Evolutionary conservation across 1,140 invertebrate genomes (phyloP).

Genomic region (Epicauta chinensis): DNA sequence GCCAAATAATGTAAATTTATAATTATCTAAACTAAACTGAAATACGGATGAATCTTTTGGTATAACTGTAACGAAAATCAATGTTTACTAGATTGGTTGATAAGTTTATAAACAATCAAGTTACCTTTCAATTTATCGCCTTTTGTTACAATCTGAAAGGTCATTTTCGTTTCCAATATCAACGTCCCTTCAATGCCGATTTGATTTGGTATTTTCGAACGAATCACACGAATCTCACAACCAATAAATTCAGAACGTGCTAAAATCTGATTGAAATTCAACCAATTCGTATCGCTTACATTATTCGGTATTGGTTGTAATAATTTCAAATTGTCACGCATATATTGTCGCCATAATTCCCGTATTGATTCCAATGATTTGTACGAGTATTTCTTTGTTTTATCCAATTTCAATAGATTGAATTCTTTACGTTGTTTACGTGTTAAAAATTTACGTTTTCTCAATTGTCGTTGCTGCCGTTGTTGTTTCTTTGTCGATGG

Average conservation of each 20-base stretch:
- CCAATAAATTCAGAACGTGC: constrained; percentile 38
- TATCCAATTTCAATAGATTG: constrained; percentile 34
- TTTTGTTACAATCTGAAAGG: constrained; percentile 61
- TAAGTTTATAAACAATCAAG: neutral
- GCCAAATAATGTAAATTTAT: constrained; percentile 59
- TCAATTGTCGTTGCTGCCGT: too few species aligned
- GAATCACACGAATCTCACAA: constrained; percentile 34
- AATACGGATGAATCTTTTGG: constrained; percentile 64
- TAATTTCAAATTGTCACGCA: constrained; percentile 31
- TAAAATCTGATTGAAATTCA: constrained; percentile 27
- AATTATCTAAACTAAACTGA: constrained; percentile 50
- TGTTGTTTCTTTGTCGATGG: too few species aligned
- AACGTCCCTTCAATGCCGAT: constrained; percentile 63
- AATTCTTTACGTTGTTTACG: constrained; percentile 28
- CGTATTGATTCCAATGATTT: constrained; percentile 22
- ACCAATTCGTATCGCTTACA: constrained; percentile 18
- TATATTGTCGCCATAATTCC: constrained; percentile 35
- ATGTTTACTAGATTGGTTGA: neutral
- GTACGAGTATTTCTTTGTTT: constrained; percentile 31
- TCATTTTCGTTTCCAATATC: constrained; percentile 72
- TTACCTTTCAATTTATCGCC: constrained; percentile 61
- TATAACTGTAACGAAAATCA: constrained; percentile 53
- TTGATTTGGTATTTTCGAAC: constrained; percentile 61
- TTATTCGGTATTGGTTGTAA: neutral
- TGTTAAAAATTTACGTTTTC: constrained; percentile 18